Conservation (phyloP, 2,797 vertebrate genomes). For the Holocentrus rufus region DNA sequence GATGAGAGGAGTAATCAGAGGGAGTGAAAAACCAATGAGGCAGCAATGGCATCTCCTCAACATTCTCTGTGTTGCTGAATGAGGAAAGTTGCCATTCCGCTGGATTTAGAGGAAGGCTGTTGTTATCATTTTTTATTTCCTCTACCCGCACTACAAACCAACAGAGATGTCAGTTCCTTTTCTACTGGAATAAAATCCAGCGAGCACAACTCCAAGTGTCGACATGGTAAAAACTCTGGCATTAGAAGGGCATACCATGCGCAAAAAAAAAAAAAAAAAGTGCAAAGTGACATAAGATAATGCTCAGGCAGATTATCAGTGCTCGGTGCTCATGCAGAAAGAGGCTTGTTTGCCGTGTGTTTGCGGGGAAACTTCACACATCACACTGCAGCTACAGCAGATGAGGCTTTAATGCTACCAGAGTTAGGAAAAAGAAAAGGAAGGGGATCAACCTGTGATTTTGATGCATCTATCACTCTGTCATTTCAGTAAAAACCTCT, state of each 20-base stretch:
- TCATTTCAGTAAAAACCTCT: slow-evolving; percentile 14
- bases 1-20: slow-evolving; percentile 87
- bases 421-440: slow-evolving; percentile 2
- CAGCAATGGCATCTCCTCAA: slow-evolving; percentile 83
- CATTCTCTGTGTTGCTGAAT: slow-evolving; percentile 77
- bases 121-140: slow-evolving; percentile 74
- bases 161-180: slow-evolving; percentile 70
- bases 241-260: slow-evolving; percentile 59
- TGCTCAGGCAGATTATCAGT: slow-evolving; percentile 66
- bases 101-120: slow-evolving; percentile 73
- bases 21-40: slow-evolving; percentile 82
- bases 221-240: slow-evolving; percentile 62
- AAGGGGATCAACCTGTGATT: not conserved
- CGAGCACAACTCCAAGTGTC: slow-evolving; percentile 41
- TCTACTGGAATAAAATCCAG: slow-evolving; percentile 49
- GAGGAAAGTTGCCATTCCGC: slow-evolving; percentile 78
- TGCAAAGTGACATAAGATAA: slow-evolving; percentile 64
- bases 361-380: slow-evolving; percentile 47
- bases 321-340: slow-evolving; percentile 53
- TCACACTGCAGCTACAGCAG: slow-evolving; percentile 32
- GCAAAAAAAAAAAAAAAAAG: slow-evolving; percentile 22
- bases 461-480: slow-evolving; percentile 16
- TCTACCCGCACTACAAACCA: slow-evolving; percentile 62
- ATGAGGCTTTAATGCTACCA: slow-evolving; percentile 18
- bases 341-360: slow-evolving; percentile 48